Conservation (phyloP, 2,888 invertebrate genomes). For the Metalampra italica region DNA sequence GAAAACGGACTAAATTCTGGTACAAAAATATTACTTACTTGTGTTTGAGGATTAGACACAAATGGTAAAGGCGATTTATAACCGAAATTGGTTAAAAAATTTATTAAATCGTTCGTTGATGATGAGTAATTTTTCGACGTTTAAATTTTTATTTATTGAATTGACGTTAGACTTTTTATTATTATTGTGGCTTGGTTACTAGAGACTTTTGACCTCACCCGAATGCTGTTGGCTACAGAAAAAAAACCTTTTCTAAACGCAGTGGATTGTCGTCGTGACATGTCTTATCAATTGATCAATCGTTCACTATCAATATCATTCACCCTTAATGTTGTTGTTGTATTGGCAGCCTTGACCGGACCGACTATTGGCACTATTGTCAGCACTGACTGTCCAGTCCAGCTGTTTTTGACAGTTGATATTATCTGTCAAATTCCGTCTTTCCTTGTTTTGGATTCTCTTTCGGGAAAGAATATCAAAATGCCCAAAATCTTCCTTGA, state of each 20-base stretch:
- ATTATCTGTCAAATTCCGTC: neutral
- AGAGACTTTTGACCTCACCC: neutral
- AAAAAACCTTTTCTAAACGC: no score
- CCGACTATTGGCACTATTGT: neutral
- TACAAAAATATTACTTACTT: conserved; percentile 25
- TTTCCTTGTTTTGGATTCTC: neutral
- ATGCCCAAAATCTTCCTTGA: neutral
- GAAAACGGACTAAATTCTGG: neutral
- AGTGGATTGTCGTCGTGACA: no score
- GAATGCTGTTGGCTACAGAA: neutral
- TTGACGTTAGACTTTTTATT: no score
- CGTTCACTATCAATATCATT: no score
- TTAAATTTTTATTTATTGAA: conserved; percentile 1
- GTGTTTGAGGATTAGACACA: conserved; percentile 13
- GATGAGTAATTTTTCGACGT: conserved; percentile 13
- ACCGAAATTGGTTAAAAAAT: conserved; percentile 15
- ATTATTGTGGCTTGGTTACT: no score
- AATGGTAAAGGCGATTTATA: conserved; percentile 18
- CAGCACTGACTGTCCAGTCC: neutral
- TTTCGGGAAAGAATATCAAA: neutral
- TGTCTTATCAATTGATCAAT: no score
- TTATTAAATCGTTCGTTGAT: neutral
- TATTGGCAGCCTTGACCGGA: no score
- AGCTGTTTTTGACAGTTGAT: neutral
- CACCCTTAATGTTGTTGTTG: no score